Conservation (phyloP, 2,888 invertebrate genomes). For the Tryphoninae sp. region DNA sequence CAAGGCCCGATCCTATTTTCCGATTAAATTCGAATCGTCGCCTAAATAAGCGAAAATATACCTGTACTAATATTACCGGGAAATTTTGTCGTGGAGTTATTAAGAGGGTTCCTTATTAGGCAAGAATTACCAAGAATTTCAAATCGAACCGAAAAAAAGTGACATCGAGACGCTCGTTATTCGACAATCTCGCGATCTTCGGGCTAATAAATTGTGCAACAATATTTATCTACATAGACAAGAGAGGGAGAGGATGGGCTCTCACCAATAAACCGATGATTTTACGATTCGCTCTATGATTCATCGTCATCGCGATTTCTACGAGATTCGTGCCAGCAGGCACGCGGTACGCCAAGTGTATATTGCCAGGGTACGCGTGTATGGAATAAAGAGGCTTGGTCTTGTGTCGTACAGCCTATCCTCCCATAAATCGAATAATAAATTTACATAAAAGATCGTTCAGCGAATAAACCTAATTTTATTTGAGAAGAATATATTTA, state of each 20-base stretch:
- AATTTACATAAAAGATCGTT: too few relatives aligned
- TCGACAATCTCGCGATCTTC: constrained; percentile 10
- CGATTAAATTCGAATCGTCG: not conserved
- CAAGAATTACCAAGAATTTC: not conserved
- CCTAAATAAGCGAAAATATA: not conserved
- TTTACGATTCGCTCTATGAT: constrained; percentile 46
- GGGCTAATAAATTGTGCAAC: constrained; percentile 42
- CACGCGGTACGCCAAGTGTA: not conserved
- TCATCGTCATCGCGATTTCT: constrained; percentile 43
- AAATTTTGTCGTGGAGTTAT: not conserved
- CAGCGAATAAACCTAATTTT: too few relatives aligned
- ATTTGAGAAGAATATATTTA: too few relatives aligned
- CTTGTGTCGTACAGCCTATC: not conserved
- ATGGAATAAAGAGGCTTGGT: not conserved
- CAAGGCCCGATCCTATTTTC: not conserved
- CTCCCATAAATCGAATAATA: too few relatives aligned
- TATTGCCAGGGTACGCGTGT: not conserved
- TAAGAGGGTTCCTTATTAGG: not conserved
- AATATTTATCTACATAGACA: not conserved
- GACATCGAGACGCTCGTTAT: not conserved
- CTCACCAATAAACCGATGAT: constrained; percentile 34
- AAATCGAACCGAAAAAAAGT: not conserved
- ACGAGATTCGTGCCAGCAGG: not conserved
- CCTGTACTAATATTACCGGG: not conserved
- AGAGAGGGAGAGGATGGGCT: not conserved